A percentile compares a stretch with the other conserved stretches of the same genome.
Evolutionary conservation across 2,113 vertebrate genomes (phyloP).

Genomic region (Amphiprion percula): DNA sequence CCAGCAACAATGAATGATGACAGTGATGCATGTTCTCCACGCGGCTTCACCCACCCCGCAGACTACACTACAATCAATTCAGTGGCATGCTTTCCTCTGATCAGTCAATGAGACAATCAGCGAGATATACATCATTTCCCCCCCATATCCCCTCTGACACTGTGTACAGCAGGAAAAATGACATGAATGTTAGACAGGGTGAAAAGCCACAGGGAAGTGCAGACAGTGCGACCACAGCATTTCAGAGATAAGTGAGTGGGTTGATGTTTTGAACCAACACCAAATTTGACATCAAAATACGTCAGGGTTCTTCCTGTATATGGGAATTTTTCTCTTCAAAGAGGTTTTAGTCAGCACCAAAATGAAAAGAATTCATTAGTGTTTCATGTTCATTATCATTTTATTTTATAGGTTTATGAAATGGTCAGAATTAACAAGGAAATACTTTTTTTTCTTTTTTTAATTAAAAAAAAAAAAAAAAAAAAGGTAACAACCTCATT

Average conservation of each 20-base stretch:
- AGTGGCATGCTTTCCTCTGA: constrained; percentile 1
- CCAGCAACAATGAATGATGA: constrained; percentile 31
- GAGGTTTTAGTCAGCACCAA: no score
- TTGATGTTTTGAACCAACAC: not conserved
- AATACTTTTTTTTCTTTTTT: no score
- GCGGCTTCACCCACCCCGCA: not conserved
- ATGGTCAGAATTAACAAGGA: no score
- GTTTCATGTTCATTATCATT: no score
- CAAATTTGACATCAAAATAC: constrained; percentile 4
- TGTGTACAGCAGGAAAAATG: not conserved
- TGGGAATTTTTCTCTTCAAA: no score
- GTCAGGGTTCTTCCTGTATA: no score
- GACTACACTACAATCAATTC: constrained; percentile 61
- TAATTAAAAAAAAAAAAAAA: no score
- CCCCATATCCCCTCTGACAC: not conserved
- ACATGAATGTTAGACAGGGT: not conserved
- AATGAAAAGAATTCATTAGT: no score
- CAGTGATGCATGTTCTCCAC: constrained; percentile 46
- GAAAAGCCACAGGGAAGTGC: constrained; percentile 18
- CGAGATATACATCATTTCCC: constrained; percentile 43
- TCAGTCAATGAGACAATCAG: constrained; percentile 63
- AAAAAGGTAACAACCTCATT: no score
- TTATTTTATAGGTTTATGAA: no score
- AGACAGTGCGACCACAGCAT: not conserved
- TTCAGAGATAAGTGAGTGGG: not conserved